These are phyloP conservation scores for Ageneiosus marmoratus DNA, from an alignment of 2,113 vertebrate species.

Conservation along the genomic window DNA sequence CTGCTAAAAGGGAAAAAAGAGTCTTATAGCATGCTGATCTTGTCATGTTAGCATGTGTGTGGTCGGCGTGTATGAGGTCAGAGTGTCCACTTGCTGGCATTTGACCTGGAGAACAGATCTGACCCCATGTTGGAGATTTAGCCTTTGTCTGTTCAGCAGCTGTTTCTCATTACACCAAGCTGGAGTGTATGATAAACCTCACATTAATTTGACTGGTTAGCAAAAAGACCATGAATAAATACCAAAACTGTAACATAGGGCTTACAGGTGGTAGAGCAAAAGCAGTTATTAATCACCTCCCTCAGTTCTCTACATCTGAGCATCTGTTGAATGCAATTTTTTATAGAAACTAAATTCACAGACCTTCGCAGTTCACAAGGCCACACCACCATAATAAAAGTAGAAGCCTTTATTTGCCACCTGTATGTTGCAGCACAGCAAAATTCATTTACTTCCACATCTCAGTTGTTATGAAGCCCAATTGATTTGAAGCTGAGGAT, in stretches of 20 bases:
- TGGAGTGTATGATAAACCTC: conserved; percentile 6
- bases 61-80: not conserved
- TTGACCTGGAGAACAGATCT: conserved; percentile 5
- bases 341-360: not conserved
- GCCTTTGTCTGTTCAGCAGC: conserved; percentile 48
- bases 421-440: no score
- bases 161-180: conserved; percentile 47
- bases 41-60: not conserved
- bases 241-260: not conserved
- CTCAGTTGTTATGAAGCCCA: not conserved
- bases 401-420: no score
- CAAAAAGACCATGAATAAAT: not conserved
- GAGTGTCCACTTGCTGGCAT: conserved; percentile 3
- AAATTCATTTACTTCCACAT: no score
- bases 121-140: conserved; percentile 31
- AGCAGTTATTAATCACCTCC: not conserved
- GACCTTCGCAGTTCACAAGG: not conserved
- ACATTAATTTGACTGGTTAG: not conserved
- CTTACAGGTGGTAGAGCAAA: not conserved
- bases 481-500: not conserved
- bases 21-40: not conserved
- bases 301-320: not conserved
- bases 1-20: not conserved
- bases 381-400: not conserved
- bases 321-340: not conserved